These are phyloP conservation scores for Malacosoma neustria DNA, from an alignment of 2,888 invertebrate genomes.

Conservation along the genomic window DNA sequence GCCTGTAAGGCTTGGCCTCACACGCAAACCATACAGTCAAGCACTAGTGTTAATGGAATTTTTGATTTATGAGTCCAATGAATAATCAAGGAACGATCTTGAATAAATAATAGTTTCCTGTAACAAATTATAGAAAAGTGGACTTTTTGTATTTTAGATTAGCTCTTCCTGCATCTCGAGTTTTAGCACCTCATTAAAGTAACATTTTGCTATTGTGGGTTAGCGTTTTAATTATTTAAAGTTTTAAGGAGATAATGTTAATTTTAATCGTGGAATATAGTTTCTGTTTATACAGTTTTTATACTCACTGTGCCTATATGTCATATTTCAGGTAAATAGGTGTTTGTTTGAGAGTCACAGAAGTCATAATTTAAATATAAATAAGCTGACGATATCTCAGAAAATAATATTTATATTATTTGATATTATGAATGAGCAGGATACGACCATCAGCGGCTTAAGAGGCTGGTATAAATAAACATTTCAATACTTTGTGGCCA, in stretches of 20 bases:
- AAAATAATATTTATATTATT: neutral
- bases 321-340: too few species aligned
- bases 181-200: neutral
- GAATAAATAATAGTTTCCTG: neutral
- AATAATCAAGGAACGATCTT: neutral
- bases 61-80: slow-evolving; percentile 29
- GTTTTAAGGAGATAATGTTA: neutral
- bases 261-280: too few species aligned
- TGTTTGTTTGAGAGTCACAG: too few species aligned
- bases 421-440: slow-evolving; percentile 26
- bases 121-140: neutral
- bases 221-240: neutral
- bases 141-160: neutral
- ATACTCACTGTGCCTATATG: too few species aligned
- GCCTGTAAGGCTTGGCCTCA: slow-evolving; percentile 36
- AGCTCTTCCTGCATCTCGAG: neutral
- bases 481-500: slow-evolving; percentile 31
- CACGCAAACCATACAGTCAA: slow-evolving; percentile 30
- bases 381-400: neutral
- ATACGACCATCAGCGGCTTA: slow-evolving; percentile 35
- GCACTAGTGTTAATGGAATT: slow-evolving; percentile 16
- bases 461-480: slow-evolving; percentile 41
- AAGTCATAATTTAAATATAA: too few species aligned
- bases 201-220: neutral
- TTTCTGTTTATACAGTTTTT: too few species aligned